A percentile compares a stretch with the other conserved stretches of the same genome.
Conservation (phyloP, 2,113 vertebrate genomes). For the Misgurnus anguillicaudatus region DNA sequence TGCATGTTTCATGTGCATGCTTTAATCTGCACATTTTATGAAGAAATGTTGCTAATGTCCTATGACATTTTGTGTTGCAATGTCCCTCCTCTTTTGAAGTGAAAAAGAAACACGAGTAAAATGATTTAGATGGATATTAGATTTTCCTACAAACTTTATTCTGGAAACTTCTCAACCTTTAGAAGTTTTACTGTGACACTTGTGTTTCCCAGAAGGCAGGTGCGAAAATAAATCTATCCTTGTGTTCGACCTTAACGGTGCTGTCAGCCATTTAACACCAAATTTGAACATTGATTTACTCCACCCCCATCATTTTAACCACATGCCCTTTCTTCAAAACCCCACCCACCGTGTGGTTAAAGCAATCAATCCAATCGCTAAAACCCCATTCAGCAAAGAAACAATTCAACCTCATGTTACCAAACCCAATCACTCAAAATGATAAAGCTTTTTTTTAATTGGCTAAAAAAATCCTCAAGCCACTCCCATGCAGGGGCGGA, state of each 20-base stretch:
- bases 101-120: not conserved
- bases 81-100: slow-evolving; percentile 1
- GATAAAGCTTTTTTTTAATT: too few relatives aligned
- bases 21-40: slow-evolving; percentile 7
- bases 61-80: slow-evolving; percentile 5
- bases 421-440: too few relatives aligned
- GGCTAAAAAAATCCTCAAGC: too few relatives aligned
- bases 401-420: too few relatives aligned
- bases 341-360: too few relatives aligned
- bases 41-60: slow-evolving; percentile 2
- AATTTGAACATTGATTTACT: not conserved
- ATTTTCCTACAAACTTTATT: not conserved
- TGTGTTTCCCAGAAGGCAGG: slow-evolving; percentile 21
- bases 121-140: not conserved
- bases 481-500: too few relatives aligned
- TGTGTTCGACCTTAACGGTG: slow-evolving; percentile 44
- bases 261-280: not conserved
- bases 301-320: not conserved
- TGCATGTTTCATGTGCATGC: not conserved
- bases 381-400: too few relatives aligned
- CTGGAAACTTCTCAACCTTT: slow-evolving; percentile 16
- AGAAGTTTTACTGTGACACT: slow-evolving; percentile 32
- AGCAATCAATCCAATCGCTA: too few relatives aligned
- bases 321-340: not conserved
- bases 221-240: slow-evolving; percentile 45